Conservation (phyloP, 2,797 vertebrate species). For the Morus bassanus region DNA sequence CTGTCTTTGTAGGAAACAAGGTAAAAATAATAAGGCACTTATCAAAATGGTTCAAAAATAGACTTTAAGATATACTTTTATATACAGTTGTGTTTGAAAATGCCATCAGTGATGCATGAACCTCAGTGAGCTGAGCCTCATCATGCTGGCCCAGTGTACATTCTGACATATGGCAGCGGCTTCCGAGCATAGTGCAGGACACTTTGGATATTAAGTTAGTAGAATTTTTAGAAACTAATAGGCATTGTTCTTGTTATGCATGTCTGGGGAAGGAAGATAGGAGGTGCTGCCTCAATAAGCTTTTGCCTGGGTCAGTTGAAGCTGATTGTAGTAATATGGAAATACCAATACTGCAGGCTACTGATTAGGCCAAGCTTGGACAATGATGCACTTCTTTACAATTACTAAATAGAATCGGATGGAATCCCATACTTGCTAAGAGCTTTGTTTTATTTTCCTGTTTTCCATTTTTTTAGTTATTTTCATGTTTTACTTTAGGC, state of each 20-base stretch:
- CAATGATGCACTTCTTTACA: not conserved
- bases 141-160: accelerated
- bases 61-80: not conserved
- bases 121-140: not conserved
- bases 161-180: not conserved
- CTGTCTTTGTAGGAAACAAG: not conserved
- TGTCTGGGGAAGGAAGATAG: not conserved
- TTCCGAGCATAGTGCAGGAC: accelerated
- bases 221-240: not conserved
- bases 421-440: not conserved
- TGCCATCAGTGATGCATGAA: not conserved
- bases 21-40: not conserved
- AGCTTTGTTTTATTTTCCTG: not conserved
- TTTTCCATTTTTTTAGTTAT: not conserved
- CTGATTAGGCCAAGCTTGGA: not conserved
- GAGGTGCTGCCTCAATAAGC: not conserved
- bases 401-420: not conserved
- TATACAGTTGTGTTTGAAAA: not conserved
- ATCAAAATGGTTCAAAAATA: not conserved
- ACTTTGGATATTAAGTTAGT: not conserved
- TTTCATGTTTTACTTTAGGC: not conserved
- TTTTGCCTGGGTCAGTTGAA: not conserved
- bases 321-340: not conserved
- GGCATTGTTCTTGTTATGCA: not conserved
- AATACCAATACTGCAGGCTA: not conserved